phyloP scores from a whole-genome alignment of 2,113 vertebrate species.

The Mystacornis crossleyi region DNA sequence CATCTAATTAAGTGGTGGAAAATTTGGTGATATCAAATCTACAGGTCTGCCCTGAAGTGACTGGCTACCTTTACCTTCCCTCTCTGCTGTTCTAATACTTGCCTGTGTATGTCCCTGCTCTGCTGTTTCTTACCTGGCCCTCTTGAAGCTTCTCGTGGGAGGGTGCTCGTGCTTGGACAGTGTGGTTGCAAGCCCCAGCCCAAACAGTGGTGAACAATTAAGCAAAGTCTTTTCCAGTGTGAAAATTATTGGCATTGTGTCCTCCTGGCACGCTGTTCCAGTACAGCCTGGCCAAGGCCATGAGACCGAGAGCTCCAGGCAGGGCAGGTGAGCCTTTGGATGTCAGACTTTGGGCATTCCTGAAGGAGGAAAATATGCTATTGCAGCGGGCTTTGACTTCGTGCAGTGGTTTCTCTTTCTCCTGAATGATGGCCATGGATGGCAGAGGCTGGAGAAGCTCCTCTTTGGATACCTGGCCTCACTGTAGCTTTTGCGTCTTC shows the following conservation, averaged over 20 bases:
- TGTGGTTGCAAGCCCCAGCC: not conserved
- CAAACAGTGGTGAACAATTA: not conserved
- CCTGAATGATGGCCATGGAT: not conserved
- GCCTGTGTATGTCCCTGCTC: accelerated
- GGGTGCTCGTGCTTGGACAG: not conserved
- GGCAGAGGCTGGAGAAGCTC: not conserved
- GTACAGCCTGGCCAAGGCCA: accelerated
- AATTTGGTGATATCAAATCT: accelerated
- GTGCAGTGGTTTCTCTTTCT: not conserved
- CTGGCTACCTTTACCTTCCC: not conserved
- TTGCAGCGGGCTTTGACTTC: not conserved
- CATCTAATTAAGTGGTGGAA: not conserved
- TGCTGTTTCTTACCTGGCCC: not conserved
- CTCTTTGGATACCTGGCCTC: not conserved
- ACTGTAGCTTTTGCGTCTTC: not conserved
- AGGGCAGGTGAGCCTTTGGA: accelerated
- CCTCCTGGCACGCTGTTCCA: not conserved
- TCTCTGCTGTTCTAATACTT: not conserved
- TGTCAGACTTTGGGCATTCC: not conserved
- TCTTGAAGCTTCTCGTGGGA: not conserved
- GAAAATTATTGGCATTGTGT: not conserved
- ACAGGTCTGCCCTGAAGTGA: not conserved
- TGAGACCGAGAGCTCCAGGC: accelerated
- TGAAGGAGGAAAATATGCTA: not conserved
- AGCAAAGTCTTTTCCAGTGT: not conserved